Conservation (phyloP, 2,888 invertebrate genomes). For the Villa cingulata region DNA sequence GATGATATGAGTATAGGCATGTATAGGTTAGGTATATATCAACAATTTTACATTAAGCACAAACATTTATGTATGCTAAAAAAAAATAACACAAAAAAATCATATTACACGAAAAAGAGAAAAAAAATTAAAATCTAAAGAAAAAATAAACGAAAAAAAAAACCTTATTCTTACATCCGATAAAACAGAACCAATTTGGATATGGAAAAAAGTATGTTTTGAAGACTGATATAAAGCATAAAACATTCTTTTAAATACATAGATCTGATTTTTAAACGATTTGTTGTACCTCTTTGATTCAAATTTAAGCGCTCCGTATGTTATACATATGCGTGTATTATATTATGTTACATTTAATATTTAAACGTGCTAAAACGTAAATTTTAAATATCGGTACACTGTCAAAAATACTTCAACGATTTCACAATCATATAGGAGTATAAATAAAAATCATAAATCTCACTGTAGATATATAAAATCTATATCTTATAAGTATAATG, state of each 20-base stretch:
- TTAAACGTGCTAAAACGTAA: too few species aligned
- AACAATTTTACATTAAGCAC: background rate
- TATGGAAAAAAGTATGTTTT: slow-evolving; percentile 3
- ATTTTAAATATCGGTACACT: too few species aligned
- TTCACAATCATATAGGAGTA: too few species aligned
- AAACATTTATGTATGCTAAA: background rate
- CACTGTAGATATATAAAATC: too few species aligned
- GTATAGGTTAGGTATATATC: too few species aligned
- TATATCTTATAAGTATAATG: too few species aligned
- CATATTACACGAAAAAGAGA: background rate
- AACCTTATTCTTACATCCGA: background rate
- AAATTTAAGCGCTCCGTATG: background rate
- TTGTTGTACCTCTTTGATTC: background rate
- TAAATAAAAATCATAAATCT: too few species aligned
- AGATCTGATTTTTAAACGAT: background rate
- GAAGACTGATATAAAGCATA: background rate
- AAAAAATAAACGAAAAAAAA: background rate
- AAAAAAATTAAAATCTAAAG: background rate
- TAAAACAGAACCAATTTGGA: slow-evolving; percentile 9
- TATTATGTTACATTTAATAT: too few species aligned
- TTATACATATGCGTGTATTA: too few species aligned
- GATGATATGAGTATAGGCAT: too few species aligned
- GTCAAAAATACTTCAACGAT: too few species aligned
- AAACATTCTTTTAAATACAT: background rate
- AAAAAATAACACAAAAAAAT: background rate